Evolutionary conservation across 2,113 vertebrate species (phyloP), one percentile per base, ranked within the genome.

Genomic region (Plestiodon gilberti): DNA sequence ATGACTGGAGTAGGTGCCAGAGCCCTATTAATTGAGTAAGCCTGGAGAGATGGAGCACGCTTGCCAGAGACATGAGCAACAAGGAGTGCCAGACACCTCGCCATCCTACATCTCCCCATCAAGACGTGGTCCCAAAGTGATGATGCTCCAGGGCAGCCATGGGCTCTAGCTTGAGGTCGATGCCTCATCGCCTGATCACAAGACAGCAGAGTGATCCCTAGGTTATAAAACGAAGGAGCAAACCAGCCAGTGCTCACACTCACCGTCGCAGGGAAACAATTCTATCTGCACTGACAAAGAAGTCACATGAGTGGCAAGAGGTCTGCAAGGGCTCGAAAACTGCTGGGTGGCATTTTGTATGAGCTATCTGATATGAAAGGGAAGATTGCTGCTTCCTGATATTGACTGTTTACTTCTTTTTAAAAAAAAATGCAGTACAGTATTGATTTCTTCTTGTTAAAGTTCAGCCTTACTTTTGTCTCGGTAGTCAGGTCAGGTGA

Each of bases 361-460:
- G 85, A 94, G 48, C 91, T 91, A 90, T 93, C 89, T 92, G 55
- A 14, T 84, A 35, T 64, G 25, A 79, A 88, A 35, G 78, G 84
- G 84, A 92, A 81, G 74, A 28, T 86, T 62, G 65, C 22, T 59
- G n/a, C 73, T 90, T 78, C 70, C 78, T 91, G 83, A 74, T 95
- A 84, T 88, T 95, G 93, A 93, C 88, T 92, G 75, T 93, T 76
- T 94, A 93, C 95, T 95, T 90, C 2, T 92, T 95, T 48, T 48
- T n/a, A n/a, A n/a, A n/a, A n/a, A n/a, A 48, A 48, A 48, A 48
- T 48, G 43, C 91, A 92, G 55, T 82, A 67, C 75, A 87, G 48
- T 89, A 93, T 92, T 87, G 92, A 95, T 95, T 93, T 83, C 65
- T 87, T 88, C 38, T 74, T 93, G 35, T 91, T 83, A 81, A 89